Evolutionary conservation across 2,797 vertebrate species (phyloP).

Genomic region (Clamator glandarius): DNA sequence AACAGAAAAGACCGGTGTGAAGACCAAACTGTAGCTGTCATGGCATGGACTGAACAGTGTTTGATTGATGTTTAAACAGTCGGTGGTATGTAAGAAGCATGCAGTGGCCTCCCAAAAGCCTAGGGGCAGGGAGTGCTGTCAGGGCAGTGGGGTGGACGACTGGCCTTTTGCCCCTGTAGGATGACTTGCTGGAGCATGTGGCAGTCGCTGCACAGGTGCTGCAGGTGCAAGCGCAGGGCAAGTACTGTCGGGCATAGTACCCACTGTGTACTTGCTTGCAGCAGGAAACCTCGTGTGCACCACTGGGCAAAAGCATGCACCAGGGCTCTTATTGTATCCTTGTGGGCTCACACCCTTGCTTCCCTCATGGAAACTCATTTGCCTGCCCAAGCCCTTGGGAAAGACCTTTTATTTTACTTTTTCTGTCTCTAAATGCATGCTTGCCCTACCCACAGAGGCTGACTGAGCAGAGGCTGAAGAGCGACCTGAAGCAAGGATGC

Average conservation of each 20-base stretch:
- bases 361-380: not conserved
- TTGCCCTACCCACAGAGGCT: not conserved
- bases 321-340: accelerated
- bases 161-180: not conserved
- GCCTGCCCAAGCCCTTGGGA: not conserved
- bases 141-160: accelerated
- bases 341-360: not conserved
- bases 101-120: not conserved
- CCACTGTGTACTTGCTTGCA: accelerated
- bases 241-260: no score
- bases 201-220: accelerated
- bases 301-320: not conserved
- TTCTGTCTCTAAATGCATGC: not conserved
- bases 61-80: not conserved
- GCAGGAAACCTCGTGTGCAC: not conserved
- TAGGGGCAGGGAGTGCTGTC: accelerated
- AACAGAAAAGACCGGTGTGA: not conserved
- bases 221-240: accelerated
- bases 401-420: not conserved
- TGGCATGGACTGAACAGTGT: not conserved
- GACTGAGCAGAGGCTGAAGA: not conserved
- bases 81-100: not conserved
- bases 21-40: not conserved
- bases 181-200: accelerated
- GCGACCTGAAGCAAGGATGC: not conserved